Evolutionary conservation across 1,140 invertebrate species (phyloP).

Genomic region (Ephestia elutella): DNA sequence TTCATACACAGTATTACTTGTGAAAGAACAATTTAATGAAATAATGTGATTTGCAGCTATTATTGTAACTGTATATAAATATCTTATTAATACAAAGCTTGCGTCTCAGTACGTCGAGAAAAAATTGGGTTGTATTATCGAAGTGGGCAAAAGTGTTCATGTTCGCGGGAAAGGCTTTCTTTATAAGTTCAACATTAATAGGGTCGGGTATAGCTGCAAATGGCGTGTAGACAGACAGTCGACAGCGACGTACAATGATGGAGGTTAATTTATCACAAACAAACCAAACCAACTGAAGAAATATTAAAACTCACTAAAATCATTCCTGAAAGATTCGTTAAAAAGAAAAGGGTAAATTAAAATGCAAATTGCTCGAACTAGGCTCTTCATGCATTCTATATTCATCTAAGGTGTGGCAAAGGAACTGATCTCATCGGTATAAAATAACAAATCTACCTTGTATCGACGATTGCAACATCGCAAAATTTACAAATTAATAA

Average conservation of each 20-base stretch:
- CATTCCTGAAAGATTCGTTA: slow-evolving; percentile 38
- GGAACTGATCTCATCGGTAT: slow-evolving; percentile 66
- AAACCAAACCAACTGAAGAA: slow-evolving; percentile 42
- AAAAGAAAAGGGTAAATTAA: slow-evolving; percentile 36
- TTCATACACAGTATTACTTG: slow-evolving; percentile 11
- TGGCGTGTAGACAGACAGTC: slow-evolving; percentile 40
- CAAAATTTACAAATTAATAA: slow-evolving; percentile 54
- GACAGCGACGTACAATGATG: slow-evolving; percentile 55
- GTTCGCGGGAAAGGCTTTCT: slow-evolving; percentile 30
- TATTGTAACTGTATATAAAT: slow-evolving; percentile 24
- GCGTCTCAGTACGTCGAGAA: slow-evolving; percentile 40
- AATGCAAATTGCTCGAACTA: slow-evolving; percentile 45
- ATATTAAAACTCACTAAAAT: slow-evolving; percentile 36
- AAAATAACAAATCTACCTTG: slow-evolving; percentile 50
- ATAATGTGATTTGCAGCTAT: background rate
- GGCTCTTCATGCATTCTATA: slow-evolving; percentile 61
- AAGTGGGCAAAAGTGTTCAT: slow-evolving; percentile 5
- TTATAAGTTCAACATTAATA: slow-evolving; percentile 47
- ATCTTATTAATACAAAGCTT: slow-evolving; percentile 37
- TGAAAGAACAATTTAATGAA: background rate
- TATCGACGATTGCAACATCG: slow-evolving; percentile 48
- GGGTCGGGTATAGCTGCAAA: slow-evolving; percentile 45
- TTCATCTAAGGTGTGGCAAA: slow-evolving; percentile 73
- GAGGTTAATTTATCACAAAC: slow-evolving; percentile 47
- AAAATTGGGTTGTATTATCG: background rate